Base-by-base conservation (phyloP, 1,140 invertebrate genomes). In the Danaus plexippus region DNA sequence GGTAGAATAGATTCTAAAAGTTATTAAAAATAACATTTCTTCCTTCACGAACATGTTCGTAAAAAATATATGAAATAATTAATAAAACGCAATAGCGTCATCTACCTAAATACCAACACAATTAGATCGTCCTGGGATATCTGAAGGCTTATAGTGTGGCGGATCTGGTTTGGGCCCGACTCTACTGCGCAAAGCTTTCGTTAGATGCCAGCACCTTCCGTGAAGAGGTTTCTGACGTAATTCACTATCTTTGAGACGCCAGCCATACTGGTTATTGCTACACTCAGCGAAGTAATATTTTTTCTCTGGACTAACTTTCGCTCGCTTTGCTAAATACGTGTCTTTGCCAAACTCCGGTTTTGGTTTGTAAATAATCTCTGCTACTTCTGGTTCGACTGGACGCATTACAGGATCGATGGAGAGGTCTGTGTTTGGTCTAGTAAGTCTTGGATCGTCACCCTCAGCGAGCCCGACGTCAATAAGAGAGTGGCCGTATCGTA, bases 91-190 rank as follows among this genome's bases (percentile, higher is more conserved):
- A 51, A 52, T 46, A 56, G 42, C 55, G 54, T 61, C 60, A 69
- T 61, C 57, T 63, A 40, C 57, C 47, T 68, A 77, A 47, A 73
- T 63, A 22, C 56, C 65, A 47, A 49, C 47, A 55, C 74, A 80
- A 50, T 66, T 75, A 10, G 61, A 60, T 8, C 58, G 50, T 0
- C 66, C 67, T 1, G 71, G 72, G 2, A 54, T 52, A 9, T 73
- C 71, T 0, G 77, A 68, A 0, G 65, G 59, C 15, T 79, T 75
- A 57, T 81, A 81, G 66, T 84, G 67, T 0, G 48, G 32, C 2
- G 78, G 80, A 43, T 83, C 77, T 6, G 77, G 78, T 40, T 77
- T 69, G 0, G 80, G 78, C 0, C 80, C 80, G 3, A 80, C 73
- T 15, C 75, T 66, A 59, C 47, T 73, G 9, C 63, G 68, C 43